Conservation (phyloP, 2,113 vertebrate species). For the Odocoileus hemionus region DNA sequence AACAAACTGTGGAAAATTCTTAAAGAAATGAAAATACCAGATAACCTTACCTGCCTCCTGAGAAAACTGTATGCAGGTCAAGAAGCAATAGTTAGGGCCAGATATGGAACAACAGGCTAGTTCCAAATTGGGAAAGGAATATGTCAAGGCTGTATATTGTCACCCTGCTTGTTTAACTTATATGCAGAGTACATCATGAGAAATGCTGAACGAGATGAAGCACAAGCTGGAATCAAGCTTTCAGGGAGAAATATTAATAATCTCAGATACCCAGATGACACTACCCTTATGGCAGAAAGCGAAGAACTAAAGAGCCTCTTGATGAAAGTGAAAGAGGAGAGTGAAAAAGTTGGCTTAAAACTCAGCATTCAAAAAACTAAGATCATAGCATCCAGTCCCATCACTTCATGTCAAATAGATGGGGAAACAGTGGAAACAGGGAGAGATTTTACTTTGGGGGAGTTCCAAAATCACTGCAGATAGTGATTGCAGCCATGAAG, state of each 20-base stretch:
- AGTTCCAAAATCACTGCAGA: not conserved
- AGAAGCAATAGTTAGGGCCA: not conserved
- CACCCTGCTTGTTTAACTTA: not conserved
- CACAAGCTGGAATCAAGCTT: not conserved
- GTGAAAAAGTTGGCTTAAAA: not conserved
- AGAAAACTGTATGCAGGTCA: not conserved
- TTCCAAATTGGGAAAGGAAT: not conserved
- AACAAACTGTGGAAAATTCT: not conserved
- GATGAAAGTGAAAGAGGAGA: not conserved
- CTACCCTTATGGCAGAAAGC: not conserved
- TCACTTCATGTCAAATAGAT: not conserved
- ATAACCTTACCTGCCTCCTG: not conserved
- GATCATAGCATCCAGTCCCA: not conserved
- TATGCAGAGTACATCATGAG: not conserved
- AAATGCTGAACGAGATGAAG: not conserved
- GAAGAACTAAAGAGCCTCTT: not conserved
- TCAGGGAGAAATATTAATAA: not conserved
- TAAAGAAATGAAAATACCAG: not conserved
- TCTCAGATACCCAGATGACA: not conserved
- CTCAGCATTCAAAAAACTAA: not conserved
- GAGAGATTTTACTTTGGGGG: not conserved
- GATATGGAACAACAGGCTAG: not conserved
- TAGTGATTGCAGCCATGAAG: not conserved
- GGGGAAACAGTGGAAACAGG: not conserved
- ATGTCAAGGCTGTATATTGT: not conserved